phyloP scores from a whole-genome alignment of 1,140 invertebrate species.

The Zaprionus lachaisei region DNA sequence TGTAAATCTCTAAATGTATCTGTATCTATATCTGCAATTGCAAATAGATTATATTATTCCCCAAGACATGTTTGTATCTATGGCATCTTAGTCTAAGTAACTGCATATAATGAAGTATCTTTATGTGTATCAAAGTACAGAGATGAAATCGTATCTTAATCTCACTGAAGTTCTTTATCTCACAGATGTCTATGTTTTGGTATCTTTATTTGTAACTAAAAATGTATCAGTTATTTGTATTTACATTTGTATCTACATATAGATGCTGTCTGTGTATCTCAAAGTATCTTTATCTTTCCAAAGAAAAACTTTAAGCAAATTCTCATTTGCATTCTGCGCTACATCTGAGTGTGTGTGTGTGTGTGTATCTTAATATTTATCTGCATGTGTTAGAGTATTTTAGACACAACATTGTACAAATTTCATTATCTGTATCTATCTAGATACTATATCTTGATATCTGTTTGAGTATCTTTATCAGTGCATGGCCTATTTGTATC shows the following conservation, averaged over 20 bases:
- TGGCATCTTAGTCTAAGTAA: not conserved
- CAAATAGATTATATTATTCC: too few species aligned
- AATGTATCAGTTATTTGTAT: not conserved
- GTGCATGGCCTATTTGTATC: not conserved
- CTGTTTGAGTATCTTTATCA: not conserved
- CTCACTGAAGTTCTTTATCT: not conserved
- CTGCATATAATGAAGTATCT: not conserved
- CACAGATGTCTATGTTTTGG: not conserved
- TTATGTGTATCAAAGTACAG: not conserved
- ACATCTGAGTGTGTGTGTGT: not conserved
- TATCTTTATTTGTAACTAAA: constrained; percentile 2
- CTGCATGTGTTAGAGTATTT: not conserved
- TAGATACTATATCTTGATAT: not conserved
- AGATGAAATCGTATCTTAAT: not conserved
- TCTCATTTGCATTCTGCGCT: not conserved
- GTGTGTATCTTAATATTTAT: not conserved
- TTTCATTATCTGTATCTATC: not conserved
- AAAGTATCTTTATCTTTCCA: not conserved
- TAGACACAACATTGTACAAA: too few species aligned
- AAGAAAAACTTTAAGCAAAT: not conserved
- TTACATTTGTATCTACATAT: not conserved
- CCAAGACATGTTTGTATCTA: too few species aligned
- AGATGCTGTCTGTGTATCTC: not conserved
- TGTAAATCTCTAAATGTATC: too few species aligned
- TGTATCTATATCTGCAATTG: too few species aligned